Conservation (phyloP, 2,888 invertebrate species). For the Neoscelio sp. region DNA sequence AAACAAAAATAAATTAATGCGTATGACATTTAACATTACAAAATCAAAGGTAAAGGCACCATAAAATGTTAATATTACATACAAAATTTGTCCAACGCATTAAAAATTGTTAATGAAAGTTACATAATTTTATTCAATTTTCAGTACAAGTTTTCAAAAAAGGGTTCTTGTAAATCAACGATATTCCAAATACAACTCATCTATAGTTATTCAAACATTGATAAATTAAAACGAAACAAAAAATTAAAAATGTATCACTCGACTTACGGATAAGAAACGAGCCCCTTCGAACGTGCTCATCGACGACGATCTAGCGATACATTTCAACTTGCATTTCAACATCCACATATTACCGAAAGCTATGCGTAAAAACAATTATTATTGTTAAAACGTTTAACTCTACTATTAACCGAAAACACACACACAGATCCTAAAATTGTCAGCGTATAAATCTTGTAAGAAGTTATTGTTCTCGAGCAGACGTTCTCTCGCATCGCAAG, state of each 20-base stretch:
- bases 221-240: background rate
- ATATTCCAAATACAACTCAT: too few species aligned
- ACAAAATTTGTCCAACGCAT: too few species aligned
- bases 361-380: too few species aligned
- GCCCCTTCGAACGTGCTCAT: conserved; percentile 5
- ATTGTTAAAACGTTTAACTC: background rate
- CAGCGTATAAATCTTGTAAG: background rate
- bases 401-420: conserved; percentile 1
- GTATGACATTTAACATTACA: too few species aligned
- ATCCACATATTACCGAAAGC: conserved; percentile 30
- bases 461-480: conserved; percentile 14
- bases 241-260: conserved; percentile 13
- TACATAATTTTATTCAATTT: too few species aligned
- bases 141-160: too few species aligned
- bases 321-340: conserved; percentile 16
- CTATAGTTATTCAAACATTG: too few species aligned
- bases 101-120: too few species aligned
- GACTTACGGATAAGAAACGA: conserved; percentile 71
- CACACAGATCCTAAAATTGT: background rate
- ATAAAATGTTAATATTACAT: too few species aligned
- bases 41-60: too few species aligned
- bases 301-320: conserved; percentile 13
- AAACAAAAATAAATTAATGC: too few species aligned
- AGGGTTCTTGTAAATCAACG: too few species aligned
- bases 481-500: conserved; percentile 31